These are phyloP conservation scores for Enteromius fasciolatus DNA, from an alignment of 2,797 vertebrate genomes.

Conservation along the genomic window DNA sequence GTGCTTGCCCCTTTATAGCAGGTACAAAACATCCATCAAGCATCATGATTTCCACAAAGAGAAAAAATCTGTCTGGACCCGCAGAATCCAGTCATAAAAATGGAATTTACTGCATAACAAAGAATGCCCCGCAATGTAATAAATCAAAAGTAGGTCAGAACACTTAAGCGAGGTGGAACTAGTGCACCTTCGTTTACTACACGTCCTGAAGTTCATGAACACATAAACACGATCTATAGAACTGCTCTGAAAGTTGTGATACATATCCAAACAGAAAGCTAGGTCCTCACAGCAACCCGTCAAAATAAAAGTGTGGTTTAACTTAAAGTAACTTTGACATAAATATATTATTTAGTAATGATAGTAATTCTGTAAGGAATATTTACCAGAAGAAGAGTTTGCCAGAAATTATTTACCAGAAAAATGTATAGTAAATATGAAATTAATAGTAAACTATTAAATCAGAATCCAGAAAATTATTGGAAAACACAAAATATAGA, in stretches of 20 bases:
- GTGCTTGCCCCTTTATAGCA: constrained; percentile 89
- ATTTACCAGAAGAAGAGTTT: too few species aligned
- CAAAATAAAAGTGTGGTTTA: not conserved
- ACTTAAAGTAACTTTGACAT: not conserved
- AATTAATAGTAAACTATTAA: too few species aligned
- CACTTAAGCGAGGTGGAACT: too few species aligned
- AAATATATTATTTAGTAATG: not conserved
- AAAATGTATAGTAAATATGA: not conserved
- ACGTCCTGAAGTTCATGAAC: not conserved
- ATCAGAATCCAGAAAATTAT: too few species aligned
- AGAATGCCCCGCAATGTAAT: not conserved
- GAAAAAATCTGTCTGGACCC: not conserved
- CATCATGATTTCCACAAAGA: not conserved
- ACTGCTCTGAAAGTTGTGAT: too few species aligned
- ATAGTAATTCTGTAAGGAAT: not conserved
- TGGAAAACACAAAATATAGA: too few species aligned
- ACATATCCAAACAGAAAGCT: too few species aligned
- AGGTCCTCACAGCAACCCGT: not conserved
- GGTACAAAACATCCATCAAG: constrained; percentile 70
- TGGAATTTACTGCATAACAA: not conserved
- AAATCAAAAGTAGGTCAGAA: not conserved
- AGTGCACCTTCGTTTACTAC: too few species aligned
- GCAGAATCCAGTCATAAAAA: not conserved
- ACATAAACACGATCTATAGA: too few species aligned
- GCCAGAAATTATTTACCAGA: not conserved